Evolutionary conservation across 2,888 invertebrate genomes (phyloP).

Genomic region (Lepidocyrtoides sp.): DNA sequence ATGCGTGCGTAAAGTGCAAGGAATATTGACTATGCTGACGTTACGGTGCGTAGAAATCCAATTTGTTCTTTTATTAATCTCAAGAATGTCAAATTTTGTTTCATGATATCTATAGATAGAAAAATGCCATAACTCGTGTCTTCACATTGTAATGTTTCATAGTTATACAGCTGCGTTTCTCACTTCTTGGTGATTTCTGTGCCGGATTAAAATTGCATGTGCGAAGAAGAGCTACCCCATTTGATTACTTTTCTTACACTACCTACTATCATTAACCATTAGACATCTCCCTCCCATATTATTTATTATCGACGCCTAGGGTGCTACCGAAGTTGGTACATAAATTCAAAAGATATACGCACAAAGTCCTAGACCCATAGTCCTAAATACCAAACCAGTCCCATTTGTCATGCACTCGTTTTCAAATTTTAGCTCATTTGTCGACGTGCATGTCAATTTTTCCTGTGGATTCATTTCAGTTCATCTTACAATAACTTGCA

Average conservation of each 20-base stretch:
- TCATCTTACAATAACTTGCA: background rate
- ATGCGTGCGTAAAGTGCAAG: background rate
- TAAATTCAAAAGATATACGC: conserved; percentile 10
- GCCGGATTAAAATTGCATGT: background rate
- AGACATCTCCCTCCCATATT: background rate
- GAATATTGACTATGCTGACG: background rate
- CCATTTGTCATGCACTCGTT: conserved; percentile 66
- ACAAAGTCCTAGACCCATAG: conserved; percentile 52
- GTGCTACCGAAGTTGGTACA: conserved; percentile 28
- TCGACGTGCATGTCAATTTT: background rate
- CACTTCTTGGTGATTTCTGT: background rate
- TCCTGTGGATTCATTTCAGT: background rate
- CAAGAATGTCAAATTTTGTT: background rate
- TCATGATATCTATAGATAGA: background rate
- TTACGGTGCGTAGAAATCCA: background rate
- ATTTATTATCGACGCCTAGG: conserved; percentile 65
- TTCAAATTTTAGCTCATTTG: conserved; percentile 18
- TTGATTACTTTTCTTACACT: background rate
- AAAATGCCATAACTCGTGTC: background rate
- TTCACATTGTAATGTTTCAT: no score
- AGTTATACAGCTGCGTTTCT: background rate
- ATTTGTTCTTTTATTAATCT: background rate
- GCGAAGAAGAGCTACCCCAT: background rate
- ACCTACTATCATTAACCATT: conserved; percentile 24
- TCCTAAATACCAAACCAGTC: conserved; percentile 64